Percentiles rank a stretch among this genome's conserved stretches.
phyloP scores from a whole-genome alignment of 2,888 invertebrate genomes.

The Pycnomerus fuliginosus region DNA sequence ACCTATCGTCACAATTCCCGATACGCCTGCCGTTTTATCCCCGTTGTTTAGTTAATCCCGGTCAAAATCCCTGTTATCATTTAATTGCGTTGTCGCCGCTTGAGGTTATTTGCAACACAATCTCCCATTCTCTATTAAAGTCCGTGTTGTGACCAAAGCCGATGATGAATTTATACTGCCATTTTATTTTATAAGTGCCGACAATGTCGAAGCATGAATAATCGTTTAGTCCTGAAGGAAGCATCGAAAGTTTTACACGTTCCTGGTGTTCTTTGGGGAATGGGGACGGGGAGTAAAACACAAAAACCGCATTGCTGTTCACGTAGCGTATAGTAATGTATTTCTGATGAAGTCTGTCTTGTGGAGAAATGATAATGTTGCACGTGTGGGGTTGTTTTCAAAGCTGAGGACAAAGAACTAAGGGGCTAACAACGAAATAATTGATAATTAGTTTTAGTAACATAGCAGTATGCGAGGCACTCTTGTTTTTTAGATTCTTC shows the following conservation, averaged over 20 bases:
- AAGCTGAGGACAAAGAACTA: constrained; percentile 6
- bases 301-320: constrained; percentile 22
- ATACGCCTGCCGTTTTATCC: constrained; percentile 16
- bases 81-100: constrained; percentile 26
- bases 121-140: constrained; percentile 18
- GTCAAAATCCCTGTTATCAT: constrained; percentile 24
- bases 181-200: too few relatives aligned
- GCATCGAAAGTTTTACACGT: not conserved
- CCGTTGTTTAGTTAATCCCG: constrained; percentile 21
- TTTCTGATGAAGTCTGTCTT: constrained; percentile 33
- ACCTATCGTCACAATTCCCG: constrained; percentile 17
- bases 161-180: constrained; percentile 17
- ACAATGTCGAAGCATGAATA: too few relatives aligned
- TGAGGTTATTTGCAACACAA: constrained; percentile 20
- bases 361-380: constrained; percentile 11
- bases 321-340: constrained; percentile 31
- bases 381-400: constrained; percentile 6
- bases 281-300: not conserved
- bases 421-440: too few relatives aligned
- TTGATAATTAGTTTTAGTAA: too few relatives aligned
- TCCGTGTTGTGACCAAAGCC: constrained; percentile 7
- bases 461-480: too few relatives aligned
- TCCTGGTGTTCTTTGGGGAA: not conserved
- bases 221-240: constrained; percentile 9
- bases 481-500: too few relatives aligned